A percentile compares a stretch with the other conserved stretches of the same genome.
Conservation (phyloP, 2,797 vertebrate species). For the Gadopsis marmoratus region DNA sequence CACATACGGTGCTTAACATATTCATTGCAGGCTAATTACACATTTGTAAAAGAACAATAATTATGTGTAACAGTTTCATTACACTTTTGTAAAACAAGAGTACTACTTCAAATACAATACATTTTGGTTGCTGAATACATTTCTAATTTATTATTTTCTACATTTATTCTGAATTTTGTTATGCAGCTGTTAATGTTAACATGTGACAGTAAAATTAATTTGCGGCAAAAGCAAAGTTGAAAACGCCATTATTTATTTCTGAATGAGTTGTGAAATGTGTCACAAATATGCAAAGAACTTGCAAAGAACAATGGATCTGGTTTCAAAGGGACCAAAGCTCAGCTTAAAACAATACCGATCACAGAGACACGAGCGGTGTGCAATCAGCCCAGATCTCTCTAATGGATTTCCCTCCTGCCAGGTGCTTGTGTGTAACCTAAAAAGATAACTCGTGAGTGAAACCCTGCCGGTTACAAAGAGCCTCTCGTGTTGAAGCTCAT, state of each 20-base stretch:
- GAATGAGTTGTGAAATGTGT: slow-evolving; percentile 43
- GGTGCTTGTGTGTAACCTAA: slow-evolving; percentile 48
- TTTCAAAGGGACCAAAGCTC: slow-evolving; percentile 44
- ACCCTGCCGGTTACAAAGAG: slow-evolving; percentile 48
- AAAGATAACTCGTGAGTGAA: slow-evolving; percentile 50
- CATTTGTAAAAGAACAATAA: slow-evolving; percentile 21
- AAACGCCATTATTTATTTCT: slow-evolving; percentile 26
- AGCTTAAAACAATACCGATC: slow-evolving; percentile 40
- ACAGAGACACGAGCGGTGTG: slow-evolving; percentile 27
- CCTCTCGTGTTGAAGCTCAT: slow-evolving; percentile 28
- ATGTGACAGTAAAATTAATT: slow-evolving; percentile 6
- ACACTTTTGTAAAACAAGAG: slow-evolving; percentile 2
- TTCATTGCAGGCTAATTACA: not conserved
- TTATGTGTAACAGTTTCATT: slow-evolving; percentile 17
- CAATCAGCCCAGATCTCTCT: slow-evolving; percentile 29
- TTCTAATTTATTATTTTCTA: not conserved
- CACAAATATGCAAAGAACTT: slow-evolving; percentile 46
- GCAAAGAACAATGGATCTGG: slow-evolving; percentile 31
- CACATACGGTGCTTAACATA: not conserved
- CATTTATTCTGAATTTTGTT: slow-evolving; percentile 15
- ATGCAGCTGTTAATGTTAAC: slow-evolving; percentile 6
- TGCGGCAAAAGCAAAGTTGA: slow-evolving; percentile 7
- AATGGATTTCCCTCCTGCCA: slow-evolving; percentile 59
- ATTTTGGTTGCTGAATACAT: slow-evolving; percentile 7
- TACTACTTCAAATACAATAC: slow-evolving; percentile 3